phyloP scores from a whole-genome alignment of 2,113 vertebrate genomes.

The Cyprinus carpio region DNA sequence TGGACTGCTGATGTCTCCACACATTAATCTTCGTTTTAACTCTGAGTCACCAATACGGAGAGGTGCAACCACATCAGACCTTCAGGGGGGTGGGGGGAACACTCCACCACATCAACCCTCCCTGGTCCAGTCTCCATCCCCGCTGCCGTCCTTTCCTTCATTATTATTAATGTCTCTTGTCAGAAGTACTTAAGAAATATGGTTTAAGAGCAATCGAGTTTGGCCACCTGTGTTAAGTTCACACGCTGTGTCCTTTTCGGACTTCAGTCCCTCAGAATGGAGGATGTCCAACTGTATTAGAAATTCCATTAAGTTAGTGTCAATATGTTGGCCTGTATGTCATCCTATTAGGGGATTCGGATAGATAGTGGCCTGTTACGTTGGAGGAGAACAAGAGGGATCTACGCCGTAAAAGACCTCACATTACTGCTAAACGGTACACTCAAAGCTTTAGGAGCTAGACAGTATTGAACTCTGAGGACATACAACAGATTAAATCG shows the following conservation, averaged over 20 bases:
- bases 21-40: conserved; percentile 33
- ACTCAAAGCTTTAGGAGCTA: neutral
- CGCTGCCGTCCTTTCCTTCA: neutral
- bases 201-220: conserved; percentile 31
- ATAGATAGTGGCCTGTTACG: conserved; percentile 27
- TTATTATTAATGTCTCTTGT: conserved; percentile 35
- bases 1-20: conserved; percentile 36
- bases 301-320: conserved; percentile 41
- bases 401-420: neutral
- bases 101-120: conserved; percentile 5
- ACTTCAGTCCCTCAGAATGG: conserved; percentile 10
- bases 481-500: neutral
- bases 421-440: conserved; percentile 16
- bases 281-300: conserved; percentile 42
- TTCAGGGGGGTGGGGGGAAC: neutral
- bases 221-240: conserved; percentile 42
- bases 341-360: conserved; percentile 33
- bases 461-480: neutral
- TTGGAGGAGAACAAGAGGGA: conserved; percentile 22
- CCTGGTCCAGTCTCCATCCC: neutral
- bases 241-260: conserved; percentile 11
- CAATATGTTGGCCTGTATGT: conserved; percentile 33
- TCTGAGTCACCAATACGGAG: conserved; percentile 16
- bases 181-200: conserved; percentile 1
- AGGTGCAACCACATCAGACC: conserved; percentile 29